Evolutionary conservation across 1,140 invertebrate genomes (phyloP), one percentile per base, ranked within the genome.

Genomic region (Arion vulgaris): DNA sequence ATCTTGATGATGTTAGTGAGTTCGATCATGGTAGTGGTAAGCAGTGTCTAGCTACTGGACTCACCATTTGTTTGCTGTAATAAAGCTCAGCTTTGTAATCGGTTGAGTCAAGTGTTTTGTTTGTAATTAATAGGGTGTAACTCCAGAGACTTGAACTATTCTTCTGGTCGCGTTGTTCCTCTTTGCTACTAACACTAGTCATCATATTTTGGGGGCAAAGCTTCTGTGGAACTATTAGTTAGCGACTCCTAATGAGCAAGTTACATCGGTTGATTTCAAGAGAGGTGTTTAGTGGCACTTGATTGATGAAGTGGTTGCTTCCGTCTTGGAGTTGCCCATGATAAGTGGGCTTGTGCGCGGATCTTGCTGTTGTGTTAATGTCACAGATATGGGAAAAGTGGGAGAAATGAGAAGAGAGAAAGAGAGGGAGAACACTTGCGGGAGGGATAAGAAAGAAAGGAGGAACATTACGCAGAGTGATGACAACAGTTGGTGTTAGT

Each of bases 251-350:
- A 66, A 32, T 66, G 62, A 66, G 62, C 62, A 5, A 17, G 62
- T 28, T 7, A 66, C 7, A 28, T 66, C 62, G n/a, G 62, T 34
- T 66, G 62, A 17, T 28, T 17, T 66, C 28, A 66, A 66, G 62
- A 32, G 62, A 66, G 62, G 62, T 66, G 62, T 66, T 71, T 41
- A 73, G 71, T 73, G 36, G 38, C n/a, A 73, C 41, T 73, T 45
- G 19, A 45, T 11, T 36, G 0, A 15, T 7, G 9, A 28, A 41
- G 41, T 28, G 71, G 4, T 39, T 39, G 41, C 38, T 73, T 73
- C 38, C 41, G n/a, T 39, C 41, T 73, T 73, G 36, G 38, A n/a
- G 36, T 41, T 41, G 36, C 26, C 23, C n/a, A 5, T 26, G 41
- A 73, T 13, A 45, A 45, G 71, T 39, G 71, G 71, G 28, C 38